phyloP scores from a whole-genome alignment of 2,797 vertebrate species.

The Peromyscus melanophrys region DNA sequence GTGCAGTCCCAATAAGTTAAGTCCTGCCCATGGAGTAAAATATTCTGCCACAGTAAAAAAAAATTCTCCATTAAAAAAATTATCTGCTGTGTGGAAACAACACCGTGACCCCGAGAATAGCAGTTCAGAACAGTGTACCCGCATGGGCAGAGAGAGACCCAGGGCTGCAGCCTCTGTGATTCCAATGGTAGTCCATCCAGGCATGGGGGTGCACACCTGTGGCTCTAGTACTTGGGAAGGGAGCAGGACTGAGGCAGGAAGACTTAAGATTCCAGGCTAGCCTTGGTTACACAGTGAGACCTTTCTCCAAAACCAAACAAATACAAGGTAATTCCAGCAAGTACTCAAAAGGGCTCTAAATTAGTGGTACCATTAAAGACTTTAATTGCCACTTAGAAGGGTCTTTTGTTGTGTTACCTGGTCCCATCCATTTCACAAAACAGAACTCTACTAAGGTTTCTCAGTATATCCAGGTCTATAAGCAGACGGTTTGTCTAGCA shows the following conservation, averaged over 20 bases:
- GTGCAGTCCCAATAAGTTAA: slow-evolving; percentile 70
- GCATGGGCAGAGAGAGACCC: neutral
- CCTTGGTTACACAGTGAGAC: neutral
- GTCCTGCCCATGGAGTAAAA: slow-evolving; percentile 63
- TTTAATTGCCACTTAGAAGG: slow-evolving; percentile 82
- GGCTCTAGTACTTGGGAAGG: too few relatives aligned
- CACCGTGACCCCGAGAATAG: slow-evolving; percentile 54
- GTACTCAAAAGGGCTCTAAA: slow-evolving; percentile 82
- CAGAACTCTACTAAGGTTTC: slow-evolving; percentile 86
- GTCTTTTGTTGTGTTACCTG: slow-evolving; percentile 82
- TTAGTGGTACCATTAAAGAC: slow-evolving; percentile 81
- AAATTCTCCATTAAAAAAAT: slow-evolving; percentile 19
- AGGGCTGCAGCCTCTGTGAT: neutral
- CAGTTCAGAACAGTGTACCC: slow-evolving; percentile 17
- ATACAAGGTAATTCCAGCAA: slow-evolving; percentile 66
- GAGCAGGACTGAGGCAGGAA: neutral
- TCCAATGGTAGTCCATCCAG: slow-evolving; percentile 45
- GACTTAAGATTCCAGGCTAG: neutral
- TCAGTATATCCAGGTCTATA: slow-evolving; percentile 82
- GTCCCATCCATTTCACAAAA: slow-evolving; percentile 83
- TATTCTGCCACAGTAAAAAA: neutral
- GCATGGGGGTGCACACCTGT: too few relatives aligned
- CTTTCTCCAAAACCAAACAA: neutral
- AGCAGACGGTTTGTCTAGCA: slow-evolving; percentile 84
- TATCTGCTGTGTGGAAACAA: slow-evolving; percentile 66